These are phyloP conservation scores for Sparus aurata DNA, from an alignment of 2,797 vertebrate genomes.

Conservation along the genomic window DNA sequence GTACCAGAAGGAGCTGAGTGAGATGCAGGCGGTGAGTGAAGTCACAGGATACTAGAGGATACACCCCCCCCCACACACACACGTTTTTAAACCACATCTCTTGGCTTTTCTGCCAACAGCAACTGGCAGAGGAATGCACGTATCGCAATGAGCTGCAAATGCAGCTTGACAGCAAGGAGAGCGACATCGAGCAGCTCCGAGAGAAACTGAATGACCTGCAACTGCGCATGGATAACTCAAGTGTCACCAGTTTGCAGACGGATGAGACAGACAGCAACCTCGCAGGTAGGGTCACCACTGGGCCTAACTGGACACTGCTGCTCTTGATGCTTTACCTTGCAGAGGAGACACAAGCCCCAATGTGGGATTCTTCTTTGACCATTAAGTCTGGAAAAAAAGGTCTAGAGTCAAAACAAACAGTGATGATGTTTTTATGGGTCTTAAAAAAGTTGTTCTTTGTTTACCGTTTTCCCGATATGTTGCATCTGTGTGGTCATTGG, in stretches of 20 bases:
- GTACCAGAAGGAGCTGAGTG: constrained; percentile 94
- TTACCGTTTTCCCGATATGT: background rate
- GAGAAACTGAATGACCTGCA: constrained; percentile 95
- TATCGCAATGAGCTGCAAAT: constrained; percentile 97
- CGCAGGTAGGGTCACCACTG: constrained; percentile 86
- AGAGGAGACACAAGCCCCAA: background rate
- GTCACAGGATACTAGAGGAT: too few relatives aligned
- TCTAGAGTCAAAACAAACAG: background rate
- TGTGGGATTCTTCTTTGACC: background rate
- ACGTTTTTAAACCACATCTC: constrained; percentile 23
- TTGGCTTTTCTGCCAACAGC: constrained; percentile 79
- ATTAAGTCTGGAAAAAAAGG: background rate
- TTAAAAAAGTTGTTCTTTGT: background rate
- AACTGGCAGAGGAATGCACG: constrained; percentile 94
- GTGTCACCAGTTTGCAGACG: constrained; percentile 92
- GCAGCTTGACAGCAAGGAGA: constrained; percentile 99
- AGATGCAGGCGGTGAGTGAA: constrained; percentile 95
- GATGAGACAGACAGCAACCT: constrained; percentile 95
- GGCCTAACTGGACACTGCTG: background rate
- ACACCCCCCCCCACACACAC: too few relatives aligned
- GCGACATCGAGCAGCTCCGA: constrained; percentile 96
- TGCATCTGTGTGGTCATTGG: background rate
- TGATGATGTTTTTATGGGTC: background rate
- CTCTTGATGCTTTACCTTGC: background rate
- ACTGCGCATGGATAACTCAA: constrained; percentile 94